Evolutionary conservation across 1,140 invertebrate genomes (phyloP), one percentile per base, ranked within the genome.

Genomic region (Drosophila nasuta): DNA sequence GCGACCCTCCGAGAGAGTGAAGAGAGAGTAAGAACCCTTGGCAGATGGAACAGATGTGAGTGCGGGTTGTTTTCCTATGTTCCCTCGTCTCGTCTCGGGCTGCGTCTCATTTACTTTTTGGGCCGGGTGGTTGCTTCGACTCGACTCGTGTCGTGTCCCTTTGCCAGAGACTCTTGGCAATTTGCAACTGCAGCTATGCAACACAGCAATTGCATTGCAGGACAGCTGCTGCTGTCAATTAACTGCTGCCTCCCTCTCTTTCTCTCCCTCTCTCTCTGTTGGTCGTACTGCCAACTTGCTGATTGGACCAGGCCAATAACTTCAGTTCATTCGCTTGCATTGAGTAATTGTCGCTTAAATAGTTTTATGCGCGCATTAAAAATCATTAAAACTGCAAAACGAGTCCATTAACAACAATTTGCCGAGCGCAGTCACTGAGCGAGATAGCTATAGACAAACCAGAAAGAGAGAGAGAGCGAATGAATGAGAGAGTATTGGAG

Each of bases 121-220:
- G 1, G 15, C 60, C 52, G 20, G 65, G 66, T 75, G 72, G 66
- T 70, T 54, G 72, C 66, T 69, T 48, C 72, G 46, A 49, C 54
- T 49, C 48, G 48, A 28, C 17, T 17, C 45, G 20, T 49, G 46
- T 17, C 45, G 20, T 33, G 35, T 38, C 48, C 48, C 17, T 10
- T 49, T 20, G 48, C 17, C 35, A 30, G 65, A 77, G 20, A 25
- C 20, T 70, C 65, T 70, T 56, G 75, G 70, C 69, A 63, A 59
- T 49, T 78, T 67, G 79, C 79, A 71, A 80, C 75, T 73, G 80
- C 79, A 82, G 67, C 70, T 63, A 64, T 64, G 66, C 58, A 75
- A 62, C 51, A 62, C 45, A 10, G 58, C 67, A 38, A 74, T 54
- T 59, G 62, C 43, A 13, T 38, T 46, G 48, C 71, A 45, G 30